Percentiles rank a stretch among this genome's conserved stretches.
Conservation (phyloP, 1,140 invertebrate genomes). For the Oryctes rhinoceros region DNA sequence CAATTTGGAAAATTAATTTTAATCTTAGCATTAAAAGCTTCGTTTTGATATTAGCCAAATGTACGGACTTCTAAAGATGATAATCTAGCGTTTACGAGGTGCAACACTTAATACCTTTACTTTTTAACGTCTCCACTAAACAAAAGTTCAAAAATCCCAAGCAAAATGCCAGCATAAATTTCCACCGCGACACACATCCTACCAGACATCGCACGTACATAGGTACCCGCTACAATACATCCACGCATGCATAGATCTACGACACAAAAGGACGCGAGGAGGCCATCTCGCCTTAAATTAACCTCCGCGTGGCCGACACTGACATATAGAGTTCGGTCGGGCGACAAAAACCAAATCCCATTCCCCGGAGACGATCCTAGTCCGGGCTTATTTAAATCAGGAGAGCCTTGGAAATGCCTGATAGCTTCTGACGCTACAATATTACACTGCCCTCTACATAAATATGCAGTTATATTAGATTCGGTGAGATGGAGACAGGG, state of each 20-base stretch:
- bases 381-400: conserved; percentile 61
- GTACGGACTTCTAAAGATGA: too few species aligned
- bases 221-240: too few species aligned
- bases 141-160: too few species aligned
- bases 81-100: too few species aligned
- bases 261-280: conserved; percentile 8
- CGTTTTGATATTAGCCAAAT: too few species aligned
- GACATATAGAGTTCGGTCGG: conserved; percentile 59
- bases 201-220: too few species aligned
- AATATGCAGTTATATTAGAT: conserved; percentile 47
- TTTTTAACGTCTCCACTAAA: too few species aligned
- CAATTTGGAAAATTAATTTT: too few species aligned
- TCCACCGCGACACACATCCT: too few species aligned
- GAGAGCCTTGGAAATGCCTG: conserved; percentile 56
- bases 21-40: too few species aligned
- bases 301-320: conserved; percentile 54
- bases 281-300: conserved; percentile 56
- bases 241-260: neutral
- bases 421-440: conserved; percentile 59
- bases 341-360: conserved; percentile 60
- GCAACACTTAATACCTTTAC: too few species aligned
- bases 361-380: conserved; percentile 55
- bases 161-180: too few species aligned
- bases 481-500: neutral
- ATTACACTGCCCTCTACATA: conserved; percentile 53